These are phyloP conservation scores for Dromius quadrimaculatus DNA, from an alignment of 2,888 invertebrate genomes.

Conservation along the genomic window DNA sequence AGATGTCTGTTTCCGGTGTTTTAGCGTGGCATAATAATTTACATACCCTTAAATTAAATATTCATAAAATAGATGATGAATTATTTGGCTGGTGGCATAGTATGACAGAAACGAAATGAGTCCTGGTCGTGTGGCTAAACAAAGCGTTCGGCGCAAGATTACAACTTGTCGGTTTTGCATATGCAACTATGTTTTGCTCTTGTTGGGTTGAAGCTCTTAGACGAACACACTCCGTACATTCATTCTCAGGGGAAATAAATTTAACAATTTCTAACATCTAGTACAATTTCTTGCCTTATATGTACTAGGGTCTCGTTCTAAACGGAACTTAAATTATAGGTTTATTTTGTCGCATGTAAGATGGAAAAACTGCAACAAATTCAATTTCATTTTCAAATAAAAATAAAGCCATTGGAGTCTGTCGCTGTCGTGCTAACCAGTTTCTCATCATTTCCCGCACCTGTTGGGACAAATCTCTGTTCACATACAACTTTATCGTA, in stretches of 20 bases:
- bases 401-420: slow-evolving; percentile 11
- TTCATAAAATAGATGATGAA: slow-evolving; percentile 30
- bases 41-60: slow-evolving; percentile 33
- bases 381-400: slow-evolving; percentile 36
- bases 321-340: slow-evolving; percentile 41
- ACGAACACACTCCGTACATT: slow-evolving; percentile 36
- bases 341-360: slow-evolving; percentile 43
- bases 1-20: slow-evolving; percentile 4
- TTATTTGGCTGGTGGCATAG: slow-evolving; percentile 7
- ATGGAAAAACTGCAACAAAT: slow-evolving; percentile 44
- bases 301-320: slow-evolving; percentile 17
- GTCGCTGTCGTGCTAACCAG: slow-evolving; percentile 3
- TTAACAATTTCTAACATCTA: slow-evolving; percentile 48
- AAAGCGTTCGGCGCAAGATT: slow-evolving; percentile 11
- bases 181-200: slow-evolving; percentile 28
- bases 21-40: not conserved
- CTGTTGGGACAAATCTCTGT: too few relatives aligned
- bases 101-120: slow-evolving; percentile 1
- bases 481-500: too few relatives aligned
- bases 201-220: slow-evolving; percentile 31
- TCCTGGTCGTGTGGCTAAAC: not conserved
- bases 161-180: slow-evolving; percentile 38
- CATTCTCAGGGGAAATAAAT: slow-evolving; percentile 45
- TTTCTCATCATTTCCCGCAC: slow-evolving; percentile 17
- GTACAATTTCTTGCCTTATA: slow-evolving; percentile 45